These are phyloP conservation scores for Ennomos erosarius DNA, from an alignment of 2,888 invertebrate species.

Conservation along the genomic window DNA sequence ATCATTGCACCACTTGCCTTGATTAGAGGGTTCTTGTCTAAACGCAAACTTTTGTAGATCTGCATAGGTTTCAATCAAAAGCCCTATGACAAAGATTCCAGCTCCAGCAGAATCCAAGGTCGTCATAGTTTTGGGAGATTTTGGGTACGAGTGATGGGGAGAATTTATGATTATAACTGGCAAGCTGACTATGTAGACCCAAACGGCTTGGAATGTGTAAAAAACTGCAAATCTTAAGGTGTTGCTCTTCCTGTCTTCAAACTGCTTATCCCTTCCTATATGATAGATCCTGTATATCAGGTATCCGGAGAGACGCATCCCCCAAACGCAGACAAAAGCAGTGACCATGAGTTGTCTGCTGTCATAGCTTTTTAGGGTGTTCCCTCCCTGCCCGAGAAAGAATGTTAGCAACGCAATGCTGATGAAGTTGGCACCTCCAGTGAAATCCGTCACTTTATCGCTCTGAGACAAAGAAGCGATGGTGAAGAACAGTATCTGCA, in stretches of 20 bases:
- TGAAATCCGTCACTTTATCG: constrained; percentile 97
- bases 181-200: constrained; percentile 96
- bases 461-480: constrained; percentile 94
- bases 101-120: constrained; percentile 94
- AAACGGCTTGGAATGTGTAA: constrained; percentile 96
- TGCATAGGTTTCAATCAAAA: constrained; percentile 95
- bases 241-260: constrained; percentile 95
- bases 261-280: constrained; percentile 95
- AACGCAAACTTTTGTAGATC: constrained; percentile 97
- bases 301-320: constrained; percentile 93
- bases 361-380: constrained; percentile 90
- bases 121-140: constrained; percentile 93
- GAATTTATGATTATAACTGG: constrained; percentile 97
- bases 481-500: constrained; percentile 95
- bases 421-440: constrained; percentile 96
- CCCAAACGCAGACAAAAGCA: constrained; percentile 95
- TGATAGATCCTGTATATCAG: constrained; percentile 95
- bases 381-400: constrained; percentile 92
- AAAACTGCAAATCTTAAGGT: constrained; percentile 95
- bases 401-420: constrained; percentile 95
- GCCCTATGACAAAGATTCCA: constrained; percentile 92
- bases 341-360: constrained; percentile 97
- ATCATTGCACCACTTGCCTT: constrained; percentile 97
- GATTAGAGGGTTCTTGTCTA: constrained; percentile 94
- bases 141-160: constrained; percentile 90